These are phyloP conservation scores for Eumeta japonica DNA, from an alignment of 1,140 invertebrate genomes.

Conservation along the genomic window DNA sequence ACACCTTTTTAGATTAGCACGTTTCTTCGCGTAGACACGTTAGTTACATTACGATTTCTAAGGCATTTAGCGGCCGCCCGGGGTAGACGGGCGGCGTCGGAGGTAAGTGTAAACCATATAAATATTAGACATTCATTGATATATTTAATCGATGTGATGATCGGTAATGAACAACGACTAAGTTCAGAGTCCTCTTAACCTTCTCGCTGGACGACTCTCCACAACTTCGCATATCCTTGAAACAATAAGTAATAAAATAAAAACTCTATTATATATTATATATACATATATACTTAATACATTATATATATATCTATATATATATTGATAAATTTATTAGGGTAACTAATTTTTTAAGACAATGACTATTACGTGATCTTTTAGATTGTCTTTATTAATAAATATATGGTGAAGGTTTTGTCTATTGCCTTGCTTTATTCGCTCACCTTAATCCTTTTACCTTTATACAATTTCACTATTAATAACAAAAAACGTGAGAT, in stretches of 20 bases:
- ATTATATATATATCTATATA: too few species aligned
- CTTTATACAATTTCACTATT: too few species aligned
- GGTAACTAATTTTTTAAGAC: constrained; percentile 57
- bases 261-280: constrained; percentile 45
- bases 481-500: too few species aligned
- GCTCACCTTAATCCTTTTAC: not conserved
- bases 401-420: constrained; percentile 58
- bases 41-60: constrained; percentile 36
- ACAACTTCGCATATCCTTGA: constrained; percentile 56
- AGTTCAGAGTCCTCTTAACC: constrained; percentile 33
- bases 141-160: constrained; percentile 48
- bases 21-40: constrained; percentile 54
- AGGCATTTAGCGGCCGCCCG: too few species aligned
- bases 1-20: constrained; percentile 54
- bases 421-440: constrained; percentile 45
- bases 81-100: too few species aligned
- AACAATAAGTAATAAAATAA: constrained; percentile 57
- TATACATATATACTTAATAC: too few species aligned
- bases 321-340: constrained; percentile 58
- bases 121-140: constrained; percentile 43
- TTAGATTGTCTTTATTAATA: constrained; percentile 60
- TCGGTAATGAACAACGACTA: constrained; percentile 45
- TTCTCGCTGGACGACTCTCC: constrained; percentile 36
- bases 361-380: constrained; percentile 57
- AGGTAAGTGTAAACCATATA: constrained; percentile 43